phyloP scores from a whole-genome alignment of 2,113 vertebrate species.

The Rhea pennata region DNA sequence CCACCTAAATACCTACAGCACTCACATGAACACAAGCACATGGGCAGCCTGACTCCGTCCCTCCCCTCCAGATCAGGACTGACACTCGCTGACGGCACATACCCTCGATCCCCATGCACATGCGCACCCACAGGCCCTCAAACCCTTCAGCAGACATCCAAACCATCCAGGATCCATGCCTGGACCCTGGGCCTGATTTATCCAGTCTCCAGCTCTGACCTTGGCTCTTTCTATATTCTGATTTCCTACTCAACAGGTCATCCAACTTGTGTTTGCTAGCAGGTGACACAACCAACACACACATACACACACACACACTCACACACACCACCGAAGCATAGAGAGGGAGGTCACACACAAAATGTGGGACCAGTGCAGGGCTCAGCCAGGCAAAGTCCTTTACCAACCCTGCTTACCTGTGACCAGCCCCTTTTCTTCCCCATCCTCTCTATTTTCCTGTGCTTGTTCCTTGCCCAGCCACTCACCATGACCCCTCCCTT shows the following conservation, averaged over 20 bases:
- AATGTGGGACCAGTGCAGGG: background rate
- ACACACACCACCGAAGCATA: background rate
- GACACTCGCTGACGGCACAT: background rate
- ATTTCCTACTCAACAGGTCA: fast-evolving
- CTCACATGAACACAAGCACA: background rate
- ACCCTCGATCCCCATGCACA: background rate
- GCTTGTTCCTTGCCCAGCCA: background rate
- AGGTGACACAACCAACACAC: background rate
- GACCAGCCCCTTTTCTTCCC: background rate
- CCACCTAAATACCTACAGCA: fast-evolving
- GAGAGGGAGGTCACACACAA: background rate
- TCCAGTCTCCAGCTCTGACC: background rate
- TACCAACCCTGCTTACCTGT: background rate
- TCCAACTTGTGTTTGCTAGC: background rate
- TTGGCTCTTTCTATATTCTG: background rate
- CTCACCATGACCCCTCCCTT: background rate
- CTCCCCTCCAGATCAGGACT: background rate
- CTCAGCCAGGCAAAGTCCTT: fast-evolving
- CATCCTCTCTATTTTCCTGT: background rate
- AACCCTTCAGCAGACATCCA: fast-evolving
- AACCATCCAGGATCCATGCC: fast-evolving
- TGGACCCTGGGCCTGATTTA: background rate
- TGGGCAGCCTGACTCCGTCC: fast-evolving
- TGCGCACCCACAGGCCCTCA: fast-evolving
- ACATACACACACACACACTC: background rate